Evolutionary conservation across 2,888 invertebrate genomes (phyloP).

Genomic region (Liodrosophila aerea): DNA sequence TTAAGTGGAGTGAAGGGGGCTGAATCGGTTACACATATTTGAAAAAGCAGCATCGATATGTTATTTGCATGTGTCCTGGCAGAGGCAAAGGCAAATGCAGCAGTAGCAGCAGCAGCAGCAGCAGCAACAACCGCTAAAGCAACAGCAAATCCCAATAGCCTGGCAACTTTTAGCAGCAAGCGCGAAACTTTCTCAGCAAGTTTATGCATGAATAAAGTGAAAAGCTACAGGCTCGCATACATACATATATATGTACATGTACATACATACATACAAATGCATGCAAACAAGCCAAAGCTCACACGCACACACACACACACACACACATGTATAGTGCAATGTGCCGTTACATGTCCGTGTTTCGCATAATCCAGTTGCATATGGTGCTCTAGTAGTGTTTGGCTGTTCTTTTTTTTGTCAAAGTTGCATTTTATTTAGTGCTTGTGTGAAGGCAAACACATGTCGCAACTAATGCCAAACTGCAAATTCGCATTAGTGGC

Average conservation of each 20-base stretch:
- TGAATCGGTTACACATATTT: slow-evolving; percentile 11
- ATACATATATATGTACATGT: slow-evolving; percentile 8
- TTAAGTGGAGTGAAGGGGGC: neutral
- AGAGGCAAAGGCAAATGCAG: slow-evolving; percentile 2
- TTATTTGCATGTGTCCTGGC: slow-evolving; percentile 48
- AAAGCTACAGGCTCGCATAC: slow-evolving; percentile 41
- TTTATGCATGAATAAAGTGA: slow-evolving; percentile 62
- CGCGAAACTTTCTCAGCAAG: slow-evolving; percentile 53
- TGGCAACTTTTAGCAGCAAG: slow-evolving; percentile 47
- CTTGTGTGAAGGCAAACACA: slow-evolving; percentile 27
- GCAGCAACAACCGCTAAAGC: slow-evolving; percentile 5
- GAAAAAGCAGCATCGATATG: slow-evolving; percentile 59
- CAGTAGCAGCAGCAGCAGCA: slow-evolving; percentile 14
- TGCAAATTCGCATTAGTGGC: slow-evolving; percentile 23
- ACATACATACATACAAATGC: slow-evolving; percentile 6
- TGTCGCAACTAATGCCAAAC: slow-evolving; percentile 36
- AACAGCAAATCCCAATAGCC: slow-evolving; percentile 42
- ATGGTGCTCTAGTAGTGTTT: slow-evolving; percentile 35
- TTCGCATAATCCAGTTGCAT: slow-evolving; percentile 58
- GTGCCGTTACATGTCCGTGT: slow-evolving; percentile 19
- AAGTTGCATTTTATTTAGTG: slow-evolving; percentile 67
- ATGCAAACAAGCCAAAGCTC: slow-evolving; percentile 7
- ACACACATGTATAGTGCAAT: neutral
- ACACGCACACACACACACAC: slow-evolving; percentile 3
- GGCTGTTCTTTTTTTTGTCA: too few species aligned